Percentiles rank a stretch among this genome's conserved stretches.
phyloP scores from a whole-genome alignment of 2,797 vertebrate genomes.

The Lophotriccus pileatus region DNA sequence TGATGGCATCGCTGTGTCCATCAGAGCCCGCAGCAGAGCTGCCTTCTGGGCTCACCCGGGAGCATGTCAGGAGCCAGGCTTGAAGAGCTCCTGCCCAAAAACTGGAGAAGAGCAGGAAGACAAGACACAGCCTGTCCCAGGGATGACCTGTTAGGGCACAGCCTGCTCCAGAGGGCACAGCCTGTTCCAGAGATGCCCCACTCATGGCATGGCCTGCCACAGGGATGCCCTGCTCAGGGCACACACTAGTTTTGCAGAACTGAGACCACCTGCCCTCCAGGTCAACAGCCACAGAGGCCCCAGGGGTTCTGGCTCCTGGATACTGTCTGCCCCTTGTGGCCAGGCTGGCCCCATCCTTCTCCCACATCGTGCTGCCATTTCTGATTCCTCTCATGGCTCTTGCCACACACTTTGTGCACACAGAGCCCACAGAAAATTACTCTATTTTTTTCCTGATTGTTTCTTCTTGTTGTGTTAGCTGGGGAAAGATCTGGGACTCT shows the following conservation, averaged over 20 bases:
- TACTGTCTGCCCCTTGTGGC: rapidly evolving
- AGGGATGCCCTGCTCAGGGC: rapidly evolving
- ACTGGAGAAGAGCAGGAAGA: not conserved
- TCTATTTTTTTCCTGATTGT: too few species aligned
- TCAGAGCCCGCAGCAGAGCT: not conserved
- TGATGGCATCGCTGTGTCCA: not conserved
- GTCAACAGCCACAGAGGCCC: not conserved
- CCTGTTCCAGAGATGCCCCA: not conserved
- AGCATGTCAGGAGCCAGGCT: not conserved
- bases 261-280: too few species aligned
- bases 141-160: not conserved
- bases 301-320: rapidly evolving
- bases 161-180: not conserved
- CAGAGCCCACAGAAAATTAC: not conserved
- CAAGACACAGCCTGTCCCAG: not conserved
- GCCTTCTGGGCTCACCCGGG: not conserved
- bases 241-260: rapidly evolving
- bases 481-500: not conserved
- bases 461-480: not conserved
- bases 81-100: not conserved
- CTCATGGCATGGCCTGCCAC: not conserved
- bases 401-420: too few species aligned
- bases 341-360: rapidly evolving
- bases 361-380: not conserved
- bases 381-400: not conserved